Evolutionary conservation across 2,888 invertebrate genomes (phyloP).

Genomic region (Drosophila rellima): DNA sequence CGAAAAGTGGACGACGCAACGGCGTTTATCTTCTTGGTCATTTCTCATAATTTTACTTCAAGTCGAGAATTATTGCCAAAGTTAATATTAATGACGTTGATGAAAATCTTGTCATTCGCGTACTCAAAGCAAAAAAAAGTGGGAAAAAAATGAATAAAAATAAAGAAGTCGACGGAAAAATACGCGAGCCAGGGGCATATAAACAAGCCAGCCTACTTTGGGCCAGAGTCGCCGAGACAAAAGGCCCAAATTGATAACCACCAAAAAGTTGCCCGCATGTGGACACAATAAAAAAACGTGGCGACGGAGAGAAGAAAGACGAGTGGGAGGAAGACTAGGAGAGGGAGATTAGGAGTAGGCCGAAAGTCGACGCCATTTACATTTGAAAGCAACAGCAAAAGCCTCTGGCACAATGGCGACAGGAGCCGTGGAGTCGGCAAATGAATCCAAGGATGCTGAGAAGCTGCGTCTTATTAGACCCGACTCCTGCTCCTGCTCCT

Average conservation of each 20-base stretch:
- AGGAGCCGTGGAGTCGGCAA: constrained; percentile 35
- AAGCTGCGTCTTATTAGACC: constrained; percentile 68
- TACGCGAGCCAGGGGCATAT: constrained; percentile 59
- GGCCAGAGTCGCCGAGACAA: constrained; percentile 53
- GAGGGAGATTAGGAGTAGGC: constrained; percentile 15
- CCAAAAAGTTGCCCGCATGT: constrained; percentile 67
- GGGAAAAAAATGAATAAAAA: constrained; percentile 32
- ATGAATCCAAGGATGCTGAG: constrained; percentile 33
- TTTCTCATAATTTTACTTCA: constrained; percentile 79
- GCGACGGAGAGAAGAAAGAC: constrained; percentile 8
- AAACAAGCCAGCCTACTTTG: constrained; percentile 60
- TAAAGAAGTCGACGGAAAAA: constrained; percentile 37
- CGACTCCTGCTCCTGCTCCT: neutral
- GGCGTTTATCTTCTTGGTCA: constrained; percentile 74
- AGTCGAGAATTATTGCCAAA: constrained; percentile 82
- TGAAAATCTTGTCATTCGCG: constrained; percentile 82
- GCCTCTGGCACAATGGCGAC: constrained; percentile 64
- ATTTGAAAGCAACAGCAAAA: constrained; percentile 67
- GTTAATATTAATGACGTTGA: constrained; percentile 83
- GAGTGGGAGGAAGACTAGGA: constrained; percentile 18
- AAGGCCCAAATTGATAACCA: constrained; percentile 76
- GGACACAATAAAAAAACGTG: constrained; percentile 49
- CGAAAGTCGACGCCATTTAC: constrained; percentile 71
- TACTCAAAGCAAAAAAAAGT: constrained; percentile 56
- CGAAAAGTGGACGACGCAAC: constrained; percentile 67